Evolutionary conservation across 1,140 invertebrate species (phyloP), one percentile per base, ranked within the genome.

Genomic region (Micrasema longulum): DNA sequence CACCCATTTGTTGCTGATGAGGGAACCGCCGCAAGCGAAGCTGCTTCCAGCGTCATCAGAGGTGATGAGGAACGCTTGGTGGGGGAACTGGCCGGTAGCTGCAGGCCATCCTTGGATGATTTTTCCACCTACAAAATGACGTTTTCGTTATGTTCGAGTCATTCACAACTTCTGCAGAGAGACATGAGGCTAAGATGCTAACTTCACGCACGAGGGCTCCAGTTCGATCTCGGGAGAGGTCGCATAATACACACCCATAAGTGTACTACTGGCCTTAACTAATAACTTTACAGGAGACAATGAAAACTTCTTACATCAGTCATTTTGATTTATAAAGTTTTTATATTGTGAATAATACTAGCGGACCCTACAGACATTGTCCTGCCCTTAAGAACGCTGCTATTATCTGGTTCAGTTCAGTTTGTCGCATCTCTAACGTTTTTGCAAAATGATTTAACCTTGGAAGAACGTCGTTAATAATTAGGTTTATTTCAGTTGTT

Each of bases 1-100:
- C 52, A 86, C 76, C 80, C 81, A 85, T 31, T 77, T 71, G 62
- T 80, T 65, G 4, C 80, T 77, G 53, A 87, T 84, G 63, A 87
- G 65, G 43, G 81, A 84, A 18, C 83, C 85, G 70, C 82, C 84
- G 76, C 85, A 87, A 16, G 35, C n/a, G 20, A 2, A 20, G 11
- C 12, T 52, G 20, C 7, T 43, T 0, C 55, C 70, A 11, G 1
- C 7, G 26, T 11, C 11, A 26, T 23, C 14, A 12, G 31, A 6
- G 26, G 48, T 80, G 75, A 77, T 73, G 6, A 83, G 73, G 74
- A 77, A 77, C 35, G 77, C 80, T 76, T 82, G 80, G 72, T 82
- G 81, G 63, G 81, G 80, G 75, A 82, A 81, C 73, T 83, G 79
- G 5, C 77, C 77, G 5, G 43, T 63, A 9, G 57, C 0, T 18